Conservation (phyloP, 2,113 vertebrate species). For the Geothlypis trichas region DNA sequence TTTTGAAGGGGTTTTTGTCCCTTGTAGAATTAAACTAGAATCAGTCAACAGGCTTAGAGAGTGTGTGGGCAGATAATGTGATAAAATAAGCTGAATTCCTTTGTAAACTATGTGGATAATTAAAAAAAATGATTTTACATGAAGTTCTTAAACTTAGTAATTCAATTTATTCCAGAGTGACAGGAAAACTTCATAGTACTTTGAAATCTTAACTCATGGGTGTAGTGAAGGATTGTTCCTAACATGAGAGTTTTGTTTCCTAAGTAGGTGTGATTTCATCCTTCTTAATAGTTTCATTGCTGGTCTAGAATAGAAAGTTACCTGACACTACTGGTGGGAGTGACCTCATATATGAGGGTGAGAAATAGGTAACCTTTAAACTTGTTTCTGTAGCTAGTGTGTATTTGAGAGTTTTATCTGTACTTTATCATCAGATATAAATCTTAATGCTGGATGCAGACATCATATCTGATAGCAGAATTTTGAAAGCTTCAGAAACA, state of each 20-base stretch:
- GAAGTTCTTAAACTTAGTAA: neutral
- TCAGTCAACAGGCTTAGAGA: neutral
- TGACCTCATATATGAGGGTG: neutral
- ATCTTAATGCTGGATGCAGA: neutral
- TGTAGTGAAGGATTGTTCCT: neutral
- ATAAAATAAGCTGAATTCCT: neutral
- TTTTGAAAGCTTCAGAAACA: neutral
- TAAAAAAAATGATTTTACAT: neutral
- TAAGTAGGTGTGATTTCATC: neutral
- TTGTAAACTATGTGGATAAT: neutral
- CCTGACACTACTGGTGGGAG: fast-evolving
- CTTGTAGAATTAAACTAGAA: neutral
- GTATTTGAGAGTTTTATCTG: neutral
- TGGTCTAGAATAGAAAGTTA: neutral
- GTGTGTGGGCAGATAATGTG: neutral
- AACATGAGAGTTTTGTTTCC: neutral
- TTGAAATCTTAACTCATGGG: neutral
- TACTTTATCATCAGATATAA: neutral
- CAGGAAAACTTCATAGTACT: neutral
- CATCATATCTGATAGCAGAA: neutral
- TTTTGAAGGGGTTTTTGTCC: neutral
- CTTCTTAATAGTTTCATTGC: neutral
- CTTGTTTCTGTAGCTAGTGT: neutral
- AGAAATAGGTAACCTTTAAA: neutral
- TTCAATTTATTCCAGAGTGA: neutral